A percentile compares a stretch with the other conserved stretches of the same genome.
These are phyloP conservation scores for Latrodectus hesperus DNA, from an alignment of 2,888 invertebrate species.

Conservation along the genomic window DNA sequence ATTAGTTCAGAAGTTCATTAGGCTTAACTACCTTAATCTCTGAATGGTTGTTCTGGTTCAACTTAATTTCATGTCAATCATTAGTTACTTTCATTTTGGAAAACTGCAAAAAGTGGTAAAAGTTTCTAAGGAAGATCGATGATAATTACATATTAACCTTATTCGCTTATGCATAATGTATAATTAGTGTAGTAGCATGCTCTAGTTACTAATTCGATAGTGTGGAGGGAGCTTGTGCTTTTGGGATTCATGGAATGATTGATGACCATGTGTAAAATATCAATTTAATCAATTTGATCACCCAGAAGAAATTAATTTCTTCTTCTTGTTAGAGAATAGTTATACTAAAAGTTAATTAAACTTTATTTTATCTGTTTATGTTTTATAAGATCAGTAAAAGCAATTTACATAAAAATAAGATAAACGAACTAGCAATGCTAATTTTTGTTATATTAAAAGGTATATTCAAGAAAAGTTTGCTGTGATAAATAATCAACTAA, in stretches of 20 bases:
- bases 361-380: too few species aligned
- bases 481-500: too few species aligned
- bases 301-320: too few species aligned
- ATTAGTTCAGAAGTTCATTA: slow-evolving; percentile 45
- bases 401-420: too few species aligned
- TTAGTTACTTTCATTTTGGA: neutral
- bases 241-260: neutral
- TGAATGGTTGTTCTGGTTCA: neutral
- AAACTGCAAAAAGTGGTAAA: neutral
- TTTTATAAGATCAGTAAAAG: too few species aligned
- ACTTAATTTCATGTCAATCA: slow-evolving; percentile 5
- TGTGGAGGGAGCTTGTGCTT: neutral
- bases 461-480: too few species aligned
- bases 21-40: slow-evolving; percentile 58
- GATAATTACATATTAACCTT: neutral
- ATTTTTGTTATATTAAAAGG: too few species aligned
- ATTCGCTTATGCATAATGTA: neutral
- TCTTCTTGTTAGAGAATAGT: too few species aligned
- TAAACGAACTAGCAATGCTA: too few species aligned
- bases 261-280: neutral
- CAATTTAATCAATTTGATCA: too few species aligned
- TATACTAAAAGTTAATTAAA: too few species aligned
- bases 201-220: neutral
- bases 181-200: neutral
- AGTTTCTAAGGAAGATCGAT: neutral